phyloP scores from a whole-genome alignment of 2,888 invertebrate genomes.

The Mechanitis messenoides region DNA sequence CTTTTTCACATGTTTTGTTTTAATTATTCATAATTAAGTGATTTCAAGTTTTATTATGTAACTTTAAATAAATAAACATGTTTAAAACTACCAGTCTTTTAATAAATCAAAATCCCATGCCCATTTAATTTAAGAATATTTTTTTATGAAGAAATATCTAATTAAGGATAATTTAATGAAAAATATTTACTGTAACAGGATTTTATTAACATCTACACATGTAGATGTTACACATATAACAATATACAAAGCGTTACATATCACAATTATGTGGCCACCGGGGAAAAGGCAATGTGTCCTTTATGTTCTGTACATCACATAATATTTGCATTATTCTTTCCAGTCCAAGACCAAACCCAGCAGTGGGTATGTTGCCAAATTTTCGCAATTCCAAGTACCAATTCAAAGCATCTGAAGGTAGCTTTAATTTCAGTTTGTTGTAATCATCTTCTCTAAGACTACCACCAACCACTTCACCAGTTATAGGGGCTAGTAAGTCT shows the following conservation, averaged over 20 bases:
- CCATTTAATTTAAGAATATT: too few species aligned
- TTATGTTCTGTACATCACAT: slow-evolving; percentile 90
- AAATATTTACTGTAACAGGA: slow-evolving; percentile 2
- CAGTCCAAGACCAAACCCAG: slow-evolving; percentile 97
- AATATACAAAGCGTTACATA: slow-evolving; percentile 58
- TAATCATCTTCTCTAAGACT: slow-evolving; percentile 92
- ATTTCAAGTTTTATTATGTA: slow-evolving; percentile 11
- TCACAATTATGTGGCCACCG: slow-evolving; percentile 93
- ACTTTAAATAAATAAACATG: slow-evolving; percentile 36
- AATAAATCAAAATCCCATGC: not conserved
- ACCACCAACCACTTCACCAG: slow-evolving; percentile 97
- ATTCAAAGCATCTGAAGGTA: slow-evolving; percentile 78
- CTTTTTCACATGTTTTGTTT: slow-evolving; percentile 12
- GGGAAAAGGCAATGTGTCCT: slow-evolving; percentile 96
- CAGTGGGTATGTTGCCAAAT: slow-evolving; percentile 92
- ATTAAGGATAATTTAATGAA: too few species aligned
- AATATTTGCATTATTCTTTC: slow-evolving; percentile 92
- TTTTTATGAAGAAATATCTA: not conserved
- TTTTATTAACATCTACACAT: not conserved
- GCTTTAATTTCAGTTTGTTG: slow-evolving; percentile 76
- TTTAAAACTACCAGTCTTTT: slow-evolving; percentile 27
- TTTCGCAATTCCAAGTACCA: slow-evolving; percentile 95
- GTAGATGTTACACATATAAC: not conserved
- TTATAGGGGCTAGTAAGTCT: slow-evolving; percentile 90
- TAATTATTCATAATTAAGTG: slow-evolving; percentile 14